Evolutionary conservation across 2,888 invertebrate species (phyloP).

Genomic region (Axea sp.): DNA sequence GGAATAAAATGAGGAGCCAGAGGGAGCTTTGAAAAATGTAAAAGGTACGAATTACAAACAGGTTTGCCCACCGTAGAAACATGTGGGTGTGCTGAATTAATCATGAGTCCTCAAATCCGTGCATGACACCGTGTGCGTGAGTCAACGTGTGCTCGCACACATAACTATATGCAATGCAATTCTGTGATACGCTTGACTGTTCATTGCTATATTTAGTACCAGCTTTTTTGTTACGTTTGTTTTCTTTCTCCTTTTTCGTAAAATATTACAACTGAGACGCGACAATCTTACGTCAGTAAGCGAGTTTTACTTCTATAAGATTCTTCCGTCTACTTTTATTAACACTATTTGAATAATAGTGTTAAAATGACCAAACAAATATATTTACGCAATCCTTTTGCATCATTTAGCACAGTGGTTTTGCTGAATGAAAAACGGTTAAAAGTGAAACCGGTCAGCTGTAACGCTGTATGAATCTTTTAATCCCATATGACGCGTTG

Average conservation of each 20-base stretch:
- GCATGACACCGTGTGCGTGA: conserved; percentile 32
- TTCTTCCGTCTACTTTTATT: too few relatives aligned
- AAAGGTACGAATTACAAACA: too few relatives aligned
- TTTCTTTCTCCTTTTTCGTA: conserved; percentile 61
- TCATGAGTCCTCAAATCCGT: conserved; percentile 62
- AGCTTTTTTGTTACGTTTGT: conserved; percentile 69
- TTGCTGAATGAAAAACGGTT: conserved; percentile 6
- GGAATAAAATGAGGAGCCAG: too few relatives aligned
- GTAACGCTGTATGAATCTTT: conserved; percentile 39
- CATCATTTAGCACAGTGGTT: not conserved
- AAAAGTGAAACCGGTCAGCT: conserved; percentile 37
- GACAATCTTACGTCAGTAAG: conserved; percentile 30
- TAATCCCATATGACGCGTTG: conserved; percentile 41
- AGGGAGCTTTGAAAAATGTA: too few relatives aligned
- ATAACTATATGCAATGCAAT: conserved; percentile 55
- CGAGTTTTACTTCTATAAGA: too few relatives aligned
- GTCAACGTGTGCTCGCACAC: conserved; percentile 39
- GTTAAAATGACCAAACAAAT: too few relatives aligned
- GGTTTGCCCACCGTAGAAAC: too few relatives aligned
- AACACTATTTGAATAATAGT: too few relatives aligned
- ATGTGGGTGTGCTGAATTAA: conserved; percentile 56
- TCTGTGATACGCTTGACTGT: conserved; percentile 67
- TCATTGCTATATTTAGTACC: conserved; percentile 74
- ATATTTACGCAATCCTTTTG: too few relatives aligned
- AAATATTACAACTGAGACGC: conserved; percentile 34